These are phyloP conservation scores for Melanerpes formicivorus DNA, from an alignment of 2,113 vertebrate species.

Conservation along the genomic window DNA sequence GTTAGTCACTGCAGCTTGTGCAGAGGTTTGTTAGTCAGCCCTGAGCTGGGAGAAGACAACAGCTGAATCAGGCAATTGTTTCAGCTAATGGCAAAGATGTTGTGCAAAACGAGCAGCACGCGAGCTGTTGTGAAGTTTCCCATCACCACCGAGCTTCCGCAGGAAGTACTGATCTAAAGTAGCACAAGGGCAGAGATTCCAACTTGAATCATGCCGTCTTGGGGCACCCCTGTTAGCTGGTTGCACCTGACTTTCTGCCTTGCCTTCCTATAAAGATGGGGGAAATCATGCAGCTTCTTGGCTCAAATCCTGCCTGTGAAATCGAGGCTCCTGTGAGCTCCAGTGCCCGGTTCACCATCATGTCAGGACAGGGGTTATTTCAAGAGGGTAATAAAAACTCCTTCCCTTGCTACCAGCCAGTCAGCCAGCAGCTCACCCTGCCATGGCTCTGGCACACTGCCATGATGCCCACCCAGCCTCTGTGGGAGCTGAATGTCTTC, in stretches of 20 bases:
- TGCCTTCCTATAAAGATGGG: rapidly evolving
- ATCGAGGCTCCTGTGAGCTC: neutral
- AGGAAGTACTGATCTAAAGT: neutral
- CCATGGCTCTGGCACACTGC: rapidly evolving
- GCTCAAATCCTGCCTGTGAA: neutral
- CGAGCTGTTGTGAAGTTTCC: rapidly evolving
- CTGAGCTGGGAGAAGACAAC: neutral
- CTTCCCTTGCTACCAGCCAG: neutral
- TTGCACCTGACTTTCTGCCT: neutral
- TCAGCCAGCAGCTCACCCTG: neutral
- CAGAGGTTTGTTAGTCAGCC: neutral
- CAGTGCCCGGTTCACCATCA: neutral
- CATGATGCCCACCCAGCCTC: neutral
- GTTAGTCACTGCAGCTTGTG: neutral
- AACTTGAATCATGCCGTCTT: neutral
- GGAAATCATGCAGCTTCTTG: neutral
- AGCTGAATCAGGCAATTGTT: neutral
- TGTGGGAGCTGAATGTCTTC: neutral
- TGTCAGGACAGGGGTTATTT: neutral
- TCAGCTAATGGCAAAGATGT: neutral
- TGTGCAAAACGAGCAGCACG: rapidly evolving
- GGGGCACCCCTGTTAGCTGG: neutral
- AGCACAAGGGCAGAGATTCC: neutral
- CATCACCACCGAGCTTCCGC: neutral
- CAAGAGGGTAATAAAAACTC: neutral